Evolutionary conservation across 2,113 vertebrate genomes (phyloP).

Genomic region (Fregata magnificens): DNA sequence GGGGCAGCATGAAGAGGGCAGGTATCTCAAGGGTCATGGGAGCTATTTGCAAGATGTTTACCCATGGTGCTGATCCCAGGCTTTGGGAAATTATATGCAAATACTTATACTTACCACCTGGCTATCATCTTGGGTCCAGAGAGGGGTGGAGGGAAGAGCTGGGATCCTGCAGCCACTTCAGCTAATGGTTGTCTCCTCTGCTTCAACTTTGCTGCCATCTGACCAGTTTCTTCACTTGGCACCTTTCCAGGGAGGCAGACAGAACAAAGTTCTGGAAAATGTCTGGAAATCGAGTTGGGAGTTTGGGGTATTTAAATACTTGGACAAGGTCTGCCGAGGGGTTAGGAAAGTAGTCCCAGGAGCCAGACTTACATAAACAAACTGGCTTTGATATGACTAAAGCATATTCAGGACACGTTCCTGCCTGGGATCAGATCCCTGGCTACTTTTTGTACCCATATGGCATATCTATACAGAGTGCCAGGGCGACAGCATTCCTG

Average conservation of each 20-base stretch:
- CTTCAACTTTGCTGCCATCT: not conserved
- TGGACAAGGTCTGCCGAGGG: not conserved
- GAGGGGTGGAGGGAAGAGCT: not conserved
- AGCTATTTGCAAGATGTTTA: not conserved
- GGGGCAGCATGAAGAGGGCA: not conserved
- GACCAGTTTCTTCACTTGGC: not conserved
- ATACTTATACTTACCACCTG: not conserved
- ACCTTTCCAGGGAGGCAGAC: not conserved
- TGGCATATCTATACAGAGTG: slow-evolving; percentile 15
- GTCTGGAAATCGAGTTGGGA: not conserved
- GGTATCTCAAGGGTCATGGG: not conserved
- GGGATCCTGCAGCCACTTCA: not conserved
- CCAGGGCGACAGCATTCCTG: slow-evolving; percentile 32
- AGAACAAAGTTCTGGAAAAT: not conserved
- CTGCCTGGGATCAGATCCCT: slow-evolving; percentile 32
- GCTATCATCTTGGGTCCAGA: not conserved
- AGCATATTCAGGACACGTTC: slow-evolving; percentile 2
- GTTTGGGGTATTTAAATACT: not conserved
- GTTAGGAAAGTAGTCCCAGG: slow-evolving; percentile 1
- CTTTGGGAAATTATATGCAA: not conserved
- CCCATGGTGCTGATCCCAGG: not conserved
- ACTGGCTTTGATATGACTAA: slow-evolving; percentile 7
- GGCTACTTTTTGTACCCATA: slow-evolving; percentile 48
- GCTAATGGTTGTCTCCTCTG: not conserved
- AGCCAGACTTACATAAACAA: slow-evolving; percentile 31